A percentile compares a stretch with the other conserved stretches of the same genome.
Evolutionary conservation across 1,140 invertebrate species (phyloP).

Genomic region (Mya arenaria): DNA sequence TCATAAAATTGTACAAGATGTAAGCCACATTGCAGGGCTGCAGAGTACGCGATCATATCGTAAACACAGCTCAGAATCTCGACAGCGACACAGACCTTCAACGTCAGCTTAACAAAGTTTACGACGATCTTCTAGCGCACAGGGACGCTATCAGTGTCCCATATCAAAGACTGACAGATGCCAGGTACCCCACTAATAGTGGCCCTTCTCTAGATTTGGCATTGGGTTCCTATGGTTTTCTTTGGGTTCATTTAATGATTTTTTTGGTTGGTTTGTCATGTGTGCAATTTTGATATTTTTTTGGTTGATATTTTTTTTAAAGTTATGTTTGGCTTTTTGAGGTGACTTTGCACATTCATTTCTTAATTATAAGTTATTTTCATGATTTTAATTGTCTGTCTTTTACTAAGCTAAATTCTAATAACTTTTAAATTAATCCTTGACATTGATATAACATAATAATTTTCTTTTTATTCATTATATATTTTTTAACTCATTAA

Average conservation of each 20-base stretch:
- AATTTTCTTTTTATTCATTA: too few relatives aligned
- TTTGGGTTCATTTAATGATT: background rate
- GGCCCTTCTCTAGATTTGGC: too few relatives aligned
- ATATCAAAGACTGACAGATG: constrained; percentile 72
- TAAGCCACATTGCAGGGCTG: constrained; percentile 72
- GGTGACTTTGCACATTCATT: too few relatives aligned
- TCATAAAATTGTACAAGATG: too few relatives aligned
- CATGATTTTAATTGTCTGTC: too few relatives aligned
- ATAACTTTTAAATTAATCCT: too few relatives aligned
- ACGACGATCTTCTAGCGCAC: constrained; percentile 76
- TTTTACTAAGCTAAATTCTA: too few relatives aligned
- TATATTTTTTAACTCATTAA: too few relatives aligned
- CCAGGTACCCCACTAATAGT: too few relatives aligned
- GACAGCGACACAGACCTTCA: constrained; percentile 52
- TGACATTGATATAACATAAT: too few relatives aligned
- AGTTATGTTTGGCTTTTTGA: background rate
- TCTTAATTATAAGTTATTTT: too few relatives aligned
- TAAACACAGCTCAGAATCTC: constrained; percentile 60
- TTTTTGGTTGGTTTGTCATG: background rate
- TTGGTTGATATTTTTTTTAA: background rate
- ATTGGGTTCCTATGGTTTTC: too few relatives aligned
- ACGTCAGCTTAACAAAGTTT: constrained; percentile 66
- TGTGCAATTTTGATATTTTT: background rate
- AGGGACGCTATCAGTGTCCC: constrained; percentile 76
- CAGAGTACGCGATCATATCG: constrained; percentile 77